Evolutionary conservation across 2,888 invertebrate species (phyloP).

Genomic region (Platycnemis pennipes): DNA sequence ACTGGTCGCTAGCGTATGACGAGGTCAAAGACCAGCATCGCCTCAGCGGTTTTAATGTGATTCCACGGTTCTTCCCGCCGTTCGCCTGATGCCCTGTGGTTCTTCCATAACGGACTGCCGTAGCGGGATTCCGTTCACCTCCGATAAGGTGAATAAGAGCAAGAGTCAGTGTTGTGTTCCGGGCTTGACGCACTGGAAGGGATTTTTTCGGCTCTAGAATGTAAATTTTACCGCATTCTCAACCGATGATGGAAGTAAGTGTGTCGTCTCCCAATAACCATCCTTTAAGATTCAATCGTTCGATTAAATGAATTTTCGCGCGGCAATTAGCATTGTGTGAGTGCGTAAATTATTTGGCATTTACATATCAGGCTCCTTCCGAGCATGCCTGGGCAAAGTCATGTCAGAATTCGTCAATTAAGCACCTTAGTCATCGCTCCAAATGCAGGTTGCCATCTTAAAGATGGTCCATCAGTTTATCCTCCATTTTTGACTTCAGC

Average conservation of each 20-base stretch:
- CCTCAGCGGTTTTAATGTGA: slow-evolving; percentile 27
- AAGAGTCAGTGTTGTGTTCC: background rate
- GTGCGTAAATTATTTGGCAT: too few relatives aligned
- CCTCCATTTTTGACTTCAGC: too few relatives aligned
- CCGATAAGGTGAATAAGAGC: background rate
- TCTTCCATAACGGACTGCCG: slow-evolving; percentile 46
- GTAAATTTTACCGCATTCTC: background rate
- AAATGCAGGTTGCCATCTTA: too few relatives aligned
- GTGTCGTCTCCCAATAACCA: background rate
- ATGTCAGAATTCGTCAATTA: too few relatives aligned
- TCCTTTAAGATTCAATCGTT: too few relatives aligned
- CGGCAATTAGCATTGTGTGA: too few relatives aligned
- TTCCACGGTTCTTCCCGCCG: background rate
- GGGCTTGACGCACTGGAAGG: background rate
- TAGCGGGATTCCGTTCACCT: slow-evolving; percentile 52
- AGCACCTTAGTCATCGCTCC: too few relatives aligned
- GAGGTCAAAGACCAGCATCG: slow-evolving; percentile 60
- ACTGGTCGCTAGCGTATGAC: background rate
- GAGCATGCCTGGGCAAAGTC: too few relatives aligned
- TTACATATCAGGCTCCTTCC: too few relatives aligned
- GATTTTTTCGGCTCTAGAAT: background rate
- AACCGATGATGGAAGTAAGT: background rate
- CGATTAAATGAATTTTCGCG: background rate
- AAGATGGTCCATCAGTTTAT: too few relatives aligned
- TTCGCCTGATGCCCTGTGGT: slow-evolving; percentile 25